Percentiles rank a stretch among this genome's conserved stretches.
Conservation (phyloP, 2,888 invertebrate species). For the Morpho deidamia region DNA sequence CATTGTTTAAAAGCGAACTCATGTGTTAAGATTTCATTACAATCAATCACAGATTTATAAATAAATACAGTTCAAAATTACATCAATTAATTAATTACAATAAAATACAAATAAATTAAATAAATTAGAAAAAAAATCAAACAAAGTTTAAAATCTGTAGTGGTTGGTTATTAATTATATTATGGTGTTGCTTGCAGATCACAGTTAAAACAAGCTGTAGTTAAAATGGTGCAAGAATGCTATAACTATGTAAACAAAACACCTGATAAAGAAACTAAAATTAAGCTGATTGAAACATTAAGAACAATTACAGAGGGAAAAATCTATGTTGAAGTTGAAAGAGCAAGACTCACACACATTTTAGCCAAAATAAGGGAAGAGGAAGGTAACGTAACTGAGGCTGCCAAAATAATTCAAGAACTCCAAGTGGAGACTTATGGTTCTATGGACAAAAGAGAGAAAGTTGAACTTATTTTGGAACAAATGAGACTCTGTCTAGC, state of each 20-base stretch:
- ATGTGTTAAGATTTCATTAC: too few relatives aligned
- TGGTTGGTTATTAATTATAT: too few relatives aligned
- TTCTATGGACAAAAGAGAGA: constrained; percentile 98
- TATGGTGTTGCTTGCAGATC: constrained; percentile 78
- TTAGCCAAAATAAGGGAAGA: constrained; percentile 91
- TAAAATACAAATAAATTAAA: too few relatives aligned
- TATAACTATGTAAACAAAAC: constrained; percentile 95
- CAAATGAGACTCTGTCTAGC: constrained; percentile 98
- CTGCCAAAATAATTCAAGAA: constrained; percentile 96
- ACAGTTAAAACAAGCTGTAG: constrained; percentile 97
- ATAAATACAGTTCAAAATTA: too few relatives aligned
- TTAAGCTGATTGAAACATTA: constrained; percentile 97
- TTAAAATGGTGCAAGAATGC: constrained; percentile 98
- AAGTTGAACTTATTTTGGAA: constrained; percentile 97
- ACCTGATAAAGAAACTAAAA: constrained; percentile 92
- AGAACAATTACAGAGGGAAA: constrained; percentile 98
- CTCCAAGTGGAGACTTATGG: constrained; percentile 97
- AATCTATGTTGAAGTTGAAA: constrained; percentile 99
- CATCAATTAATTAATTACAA: too few relatives aligned
- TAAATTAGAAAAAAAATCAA: too few relatives aligned
- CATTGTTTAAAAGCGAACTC: too few relatives aligned
- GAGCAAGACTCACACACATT: constrained; percentile 96
- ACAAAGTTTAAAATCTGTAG: too few relatives aligned
- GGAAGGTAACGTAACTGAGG: constrained; percentile 90
- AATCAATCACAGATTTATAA: too few relatives aligned